Conservation (phyloP, 1,140 invertebrate species). For the Hylyphantes graminicola region DNA sequence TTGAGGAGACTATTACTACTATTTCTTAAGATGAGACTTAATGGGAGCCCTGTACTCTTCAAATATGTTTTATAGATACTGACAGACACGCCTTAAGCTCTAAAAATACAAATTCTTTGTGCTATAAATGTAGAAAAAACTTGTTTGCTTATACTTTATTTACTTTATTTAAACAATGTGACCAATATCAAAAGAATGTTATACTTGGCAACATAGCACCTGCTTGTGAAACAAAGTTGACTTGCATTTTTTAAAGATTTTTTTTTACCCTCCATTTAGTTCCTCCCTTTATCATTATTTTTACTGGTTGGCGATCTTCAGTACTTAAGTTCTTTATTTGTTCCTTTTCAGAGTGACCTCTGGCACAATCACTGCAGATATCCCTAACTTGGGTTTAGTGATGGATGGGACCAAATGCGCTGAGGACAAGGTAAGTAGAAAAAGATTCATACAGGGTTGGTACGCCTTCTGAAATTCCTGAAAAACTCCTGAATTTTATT, state of each 20-base stretch:
- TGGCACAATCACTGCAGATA: conserved; percentile 75
- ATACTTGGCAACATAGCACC: not conserved
- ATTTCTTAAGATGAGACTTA: too few relatives aligned
- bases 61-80: too few relatives aligned
- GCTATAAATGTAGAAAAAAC: too few relatives aligned
- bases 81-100: too few relatives aligned
- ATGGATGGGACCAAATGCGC: conserved; percentile 92
- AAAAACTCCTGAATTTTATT: too few relatives aligned
- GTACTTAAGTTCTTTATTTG: not conserved
- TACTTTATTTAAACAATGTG: too few relatives aligned
- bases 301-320: not conserved
- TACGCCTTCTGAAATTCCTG: too few relatives aligned
- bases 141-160: too few relatives aligned
- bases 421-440: conserved; percentile 77
- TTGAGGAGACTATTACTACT: too few relatives aligned
- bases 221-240: not conserved
- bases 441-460: not conserved
- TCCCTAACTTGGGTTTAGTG: conserved; percentile 81
- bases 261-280: not conserved
- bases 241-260: not conserved
- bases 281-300: not conserved
- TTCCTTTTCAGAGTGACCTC: conserved; percentile 75
- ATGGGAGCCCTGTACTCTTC: too few relatives aligned
- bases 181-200: too few relatives aligned
- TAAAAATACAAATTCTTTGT: too few relatives aligned